A percentile compares a stretch with the other conserved stretches of the same genome.
Evolutionary conservation across 2,797 vertebrate genomes (phyloP).

Genomic region (Mus caroli): DNA sequence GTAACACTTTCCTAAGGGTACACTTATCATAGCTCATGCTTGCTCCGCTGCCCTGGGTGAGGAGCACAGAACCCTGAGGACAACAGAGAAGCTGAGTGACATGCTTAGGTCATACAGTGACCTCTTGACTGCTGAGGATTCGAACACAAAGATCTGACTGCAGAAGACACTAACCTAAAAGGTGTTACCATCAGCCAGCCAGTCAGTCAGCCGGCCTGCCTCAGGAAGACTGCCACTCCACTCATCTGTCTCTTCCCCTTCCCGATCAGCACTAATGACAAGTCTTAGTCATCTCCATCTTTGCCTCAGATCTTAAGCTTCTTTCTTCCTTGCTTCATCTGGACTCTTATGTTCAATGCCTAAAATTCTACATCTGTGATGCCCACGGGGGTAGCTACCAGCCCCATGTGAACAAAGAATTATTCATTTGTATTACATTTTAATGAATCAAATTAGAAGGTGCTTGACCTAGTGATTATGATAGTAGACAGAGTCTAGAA

Average conservation of each 20-base stretch:
- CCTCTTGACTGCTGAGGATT: neutral
- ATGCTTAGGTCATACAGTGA: neutral
- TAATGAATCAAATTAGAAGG: neutral
- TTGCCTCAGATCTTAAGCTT: neutral
- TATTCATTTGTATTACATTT: neutral
- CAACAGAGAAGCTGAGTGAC: neutral
- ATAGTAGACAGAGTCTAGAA: neutral
- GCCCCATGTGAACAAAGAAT: neutral
- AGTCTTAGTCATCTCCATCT: neutral
- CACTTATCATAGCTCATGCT: neutral
- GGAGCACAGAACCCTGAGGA: neutral
- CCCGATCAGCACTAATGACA: neutral
- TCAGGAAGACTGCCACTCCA: neutral
- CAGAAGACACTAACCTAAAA: neutral
- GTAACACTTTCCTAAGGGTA: neutral
- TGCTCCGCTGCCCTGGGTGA: neutral
- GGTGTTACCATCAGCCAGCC: too few species aligned
- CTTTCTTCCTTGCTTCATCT: neutral
- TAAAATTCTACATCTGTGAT: accelerated
- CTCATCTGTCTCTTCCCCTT: neutral
- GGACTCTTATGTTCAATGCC: neutral
- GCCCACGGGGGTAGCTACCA: neutral
- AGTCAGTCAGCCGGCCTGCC: neutral
- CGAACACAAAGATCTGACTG: neutral
- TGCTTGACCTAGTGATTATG: neutral